Percentiles rank a stretch among this genome's conserved stretches.
Evolutionary conservation across 2,113 vertebrate species (phyloP).

Genomic region (Pampusana beccarii): DNA sequence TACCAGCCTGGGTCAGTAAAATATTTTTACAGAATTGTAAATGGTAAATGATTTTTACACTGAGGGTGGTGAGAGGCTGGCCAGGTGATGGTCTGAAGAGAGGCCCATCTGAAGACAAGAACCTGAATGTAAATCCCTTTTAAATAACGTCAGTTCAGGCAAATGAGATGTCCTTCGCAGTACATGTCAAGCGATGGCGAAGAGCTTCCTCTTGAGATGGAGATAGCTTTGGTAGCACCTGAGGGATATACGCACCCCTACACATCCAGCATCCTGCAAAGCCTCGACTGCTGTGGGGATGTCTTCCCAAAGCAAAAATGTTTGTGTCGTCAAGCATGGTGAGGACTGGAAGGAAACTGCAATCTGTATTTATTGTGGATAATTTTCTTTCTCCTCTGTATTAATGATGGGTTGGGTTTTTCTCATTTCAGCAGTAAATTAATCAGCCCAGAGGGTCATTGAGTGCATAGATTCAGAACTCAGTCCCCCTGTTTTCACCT

Average conservation of each 20-base stretch:
- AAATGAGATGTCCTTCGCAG: background rate
- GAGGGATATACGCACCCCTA: background rate
- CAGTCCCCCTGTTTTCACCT: background rate
- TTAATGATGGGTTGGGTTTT: background rate
- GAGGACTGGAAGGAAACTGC: background rate
- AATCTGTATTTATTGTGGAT: background rate
- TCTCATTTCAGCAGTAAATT: background rate
- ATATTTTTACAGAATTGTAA: too few species aligned
- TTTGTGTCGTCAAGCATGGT: background rate
- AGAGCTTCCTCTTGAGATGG: background rate
- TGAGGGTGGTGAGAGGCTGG: too few species aligned
- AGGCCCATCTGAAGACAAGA: background rate
- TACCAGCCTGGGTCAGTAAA: too few species aligned
- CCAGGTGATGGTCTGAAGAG: background rate
- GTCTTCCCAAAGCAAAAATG: background rate
- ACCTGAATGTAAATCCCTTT: background rate
- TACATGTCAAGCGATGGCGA: too few species aligned
- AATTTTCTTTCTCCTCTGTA: background rate
- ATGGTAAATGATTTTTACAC: too few species aligned
- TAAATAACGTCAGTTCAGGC: background rate
- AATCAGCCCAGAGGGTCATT: background rate
- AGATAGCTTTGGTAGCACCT: background rate
- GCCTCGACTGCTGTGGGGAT: background rate
- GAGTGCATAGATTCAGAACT: background rate
- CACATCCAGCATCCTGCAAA: fast-evolving